These are phyloP conservation scores for Megaceryle alcyon DNA, from an alignment of 2,797 vertebrate species.

Conservation along the genomic window DNA sequence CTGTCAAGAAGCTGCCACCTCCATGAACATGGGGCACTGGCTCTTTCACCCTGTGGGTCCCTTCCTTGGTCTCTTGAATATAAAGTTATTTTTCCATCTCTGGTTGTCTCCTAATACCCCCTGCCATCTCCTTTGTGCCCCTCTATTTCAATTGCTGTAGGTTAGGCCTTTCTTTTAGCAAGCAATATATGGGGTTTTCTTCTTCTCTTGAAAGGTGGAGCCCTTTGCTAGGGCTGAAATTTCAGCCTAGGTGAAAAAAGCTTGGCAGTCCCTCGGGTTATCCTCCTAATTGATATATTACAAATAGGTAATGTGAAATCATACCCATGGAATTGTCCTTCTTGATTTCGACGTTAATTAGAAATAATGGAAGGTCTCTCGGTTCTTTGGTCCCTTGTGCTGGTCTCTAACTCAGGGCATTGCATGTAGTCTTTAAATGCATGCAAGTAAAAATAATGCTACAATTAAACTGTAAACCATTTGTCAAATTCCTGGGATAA, in stretches of 20 bases:
- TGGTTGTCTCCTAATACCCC: background rate
- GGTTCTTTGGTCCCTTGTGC: background rate
- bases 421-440: background rate
- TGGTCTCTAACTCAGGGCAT: background rate
- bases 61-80: background rate
- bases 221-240: background rate
- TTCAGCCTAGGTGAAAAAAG: background rate
- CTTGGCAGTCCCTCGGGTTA: too few relatives aligned
- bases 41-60: background rate
- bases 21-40: rapidly evolving
- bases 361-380: background rate
- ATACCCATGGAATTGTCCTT: background rate
- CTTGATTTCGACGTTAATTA: background rate
- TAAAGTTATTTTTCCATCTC: background rate
- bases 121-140: background rate
- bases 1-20: background rate
- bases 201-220: background rate
- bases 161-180: background rate
- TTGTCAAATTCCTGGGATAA: background rate
- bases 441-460: background rate
- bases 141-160: background rate
- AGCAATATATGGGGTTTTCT: background rate
- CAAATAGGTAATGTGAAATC: background rate
- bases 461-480: background rate
- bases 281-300: too few relatives aligned